Base-by-base conservation (phyloP, 2,113 vertebrate species). In the Poeciliopsis prolifica region DNA sequence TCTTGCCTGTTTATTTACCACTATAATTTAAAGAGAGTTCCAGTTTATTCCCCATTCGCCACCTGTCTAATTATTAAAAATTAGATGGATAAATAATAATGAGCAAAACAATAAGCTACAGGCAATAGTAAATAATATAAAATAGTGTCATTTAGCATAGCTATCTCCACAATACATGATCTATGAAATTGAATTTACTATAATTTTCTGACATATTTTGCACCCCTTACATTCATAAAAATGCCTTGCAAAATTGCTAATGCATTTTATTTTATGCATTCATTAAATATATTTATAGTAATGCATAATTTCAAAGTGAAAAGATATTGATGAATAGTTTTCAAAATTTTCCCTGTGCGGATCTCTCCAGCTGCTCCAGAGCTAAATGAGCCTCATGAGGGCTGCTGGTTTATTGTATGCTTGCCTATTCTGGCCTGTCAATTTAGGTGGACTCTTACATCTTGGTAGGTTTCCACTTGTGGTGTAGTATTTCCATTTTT, bases 1-100 rank as follows among this genome's bases (percentile, higher is more conserved):
- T 87, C 81, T 83, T 79, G 66, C 88, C 83, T 87, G 91, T 83
- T 86, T 89, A 83, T 81, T 58, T 81, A 85, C 87, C 86, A 83
- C 87, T 78, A 79, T 80, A 90, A 91, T 93, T 87, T 86, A 78
- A 94, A 81, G 83, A 87, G 86, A 94, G 88, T 88, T 88, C 87
- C 74, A 40, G 44, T 77, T 81, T 83, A 88, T 82, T 86, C 82
- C 78, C 82, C 48, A 37, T 67, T 72, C 61, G 31, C 42, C 48
- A 63, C 7, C 37, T 54, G 65, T 74, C 91, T 92, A 62, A 87
- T 92, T 60, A 87, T 80, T 44, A 76, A 70, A 71, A 61, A 86
- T 37, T 37, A 12, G 10, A 37, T 2, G 10, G 35, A 10, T 80
- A 71, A 54, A 33, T 35, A 22, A 33, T 35, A 24, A 37, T 37